phyloP scores from a whole-genome alignment of 2,113 vertebrate genomes.

The Mesitornis unicolor region DNA sequence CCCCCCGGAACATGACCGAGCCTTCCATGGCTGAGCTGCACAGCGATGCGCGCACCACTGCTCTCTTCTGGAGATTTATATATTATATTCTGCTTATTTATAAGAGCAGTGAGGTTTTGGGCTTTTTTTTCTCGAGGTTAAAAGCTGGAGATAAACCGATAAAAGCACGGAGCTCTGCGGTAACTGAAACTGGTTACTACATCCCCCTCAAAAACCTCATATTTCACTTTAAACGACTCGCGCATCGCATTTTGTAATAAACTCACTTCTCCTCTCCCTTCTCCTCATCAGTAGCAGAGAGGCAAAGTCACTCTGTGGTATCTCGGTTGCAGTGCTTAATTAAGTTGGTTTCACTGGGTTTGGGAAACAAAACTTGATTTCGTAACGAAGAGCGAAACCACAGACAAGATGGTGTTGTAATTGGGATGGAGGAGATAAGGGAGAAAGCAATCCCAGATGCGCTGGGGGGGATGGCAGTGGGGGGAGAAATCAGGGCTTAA shows the following conservation, averaged over 20 bases:
- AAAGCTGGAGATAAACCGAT: not conserved
- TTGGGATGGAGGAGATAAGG: slow-evolving; percentile 38
- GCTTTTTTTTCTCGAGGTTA: not conserved
- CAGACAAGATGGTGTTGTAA: slow-evolving; percentile 38
- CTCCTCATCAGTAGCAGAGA: not conserved
- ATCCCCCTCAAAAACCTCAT: not conserved
- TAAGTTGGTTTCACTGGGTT: slow-evolving; percentile 23
- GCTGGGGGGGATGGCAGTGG: not conserved
- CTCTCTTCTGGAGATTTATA: slow-evolving; percentile 55
- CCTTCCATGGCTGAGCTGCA: not conserved
- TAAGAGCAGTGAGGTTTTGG: not conserved
- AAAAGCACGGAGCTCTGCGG: not conserved
- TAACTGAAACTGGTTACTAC: not conserved
- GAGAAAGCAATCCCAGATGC: slow-evolving; percentile 31
- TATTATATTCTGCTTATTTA: not conserved
- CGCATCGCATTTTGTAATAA: not conserved
- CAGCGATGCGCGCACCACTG: not conserved
- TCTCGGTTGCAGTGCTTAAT: not conserved
- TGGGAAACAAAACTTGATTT: slow-evolving; percentile 53
- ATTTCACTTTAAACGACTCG: not conserved
- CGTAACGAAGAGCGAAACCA: slow-evolving; percentile 48
- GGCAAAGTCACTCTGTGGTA: not conserved
- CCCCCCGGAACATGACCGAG: not conserved
- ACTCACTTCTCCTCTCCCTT: not conserved
- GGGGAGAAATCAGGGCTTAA: not conserved